Conservation (phyloP, 2,797 vertebrate genomes). For the Gymnocypris eckloni region DNA sequence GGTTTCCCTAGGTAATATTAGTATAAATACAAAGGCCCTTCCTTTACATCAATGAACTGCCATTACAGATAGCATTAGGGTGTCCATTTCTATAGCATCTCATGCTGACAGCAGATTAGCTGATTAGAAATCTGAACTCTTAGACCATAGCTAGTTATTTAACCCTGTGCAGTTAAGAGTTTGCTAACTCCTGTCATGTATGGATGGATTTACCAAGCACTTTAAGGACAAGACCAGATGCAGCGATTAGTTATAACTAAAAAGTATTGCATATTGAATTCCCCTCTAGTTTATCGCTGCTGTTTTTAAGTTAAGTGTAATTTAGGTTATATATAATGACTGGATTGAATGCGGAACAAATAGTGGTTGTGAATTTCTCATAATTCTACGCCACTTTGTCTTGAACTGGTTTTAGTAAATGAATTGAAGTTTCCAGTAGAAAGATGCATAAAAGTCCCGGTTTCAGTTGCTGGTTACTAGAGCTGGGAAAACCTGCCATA, state of each 20-base stretch:
- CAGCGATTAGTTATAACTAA: neutral
- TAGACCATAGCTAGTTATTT: constrained; percentile 15
- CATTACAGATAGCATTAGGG: neutral
- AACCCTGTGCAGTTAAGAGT: constrained; percentile 23
- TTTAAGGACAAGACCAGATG: neutral
- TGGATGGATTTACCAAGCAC: neutral
- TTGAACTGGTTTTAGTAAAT: neutral
- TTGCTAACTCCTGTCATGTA: neutral
- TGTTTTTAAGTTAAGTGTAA: neutral
- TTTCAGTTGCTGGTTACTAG: constrained; percentile 5
- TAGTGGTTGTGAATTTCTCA: neutral
- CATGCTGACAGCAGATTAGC: constrained; percentile 31
- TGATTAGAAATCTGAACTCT: constrained; percentile 24
- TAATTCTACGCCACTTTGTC: neutral
- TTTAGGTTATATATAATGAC: neutral
- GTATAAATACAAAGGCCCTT: neutral
- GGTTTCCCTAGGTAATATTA: neutral
- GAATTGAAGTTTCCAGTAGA: neutral
- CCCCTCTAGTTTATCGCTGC: neutral
- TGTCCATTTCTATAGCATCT: constrained; percentile 22
- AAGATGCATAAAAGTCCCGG: neutral
- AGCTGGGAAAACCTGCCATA: constrained; percentile 46
- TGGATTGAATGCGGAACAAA: neutral
- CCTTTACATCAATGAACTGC: neutral
- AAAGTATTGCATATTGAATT: neutral